Base-by-base conservation (phyloP, 2,113 vertebrate genomes). In the Gambusia holbrooki region DNA sequence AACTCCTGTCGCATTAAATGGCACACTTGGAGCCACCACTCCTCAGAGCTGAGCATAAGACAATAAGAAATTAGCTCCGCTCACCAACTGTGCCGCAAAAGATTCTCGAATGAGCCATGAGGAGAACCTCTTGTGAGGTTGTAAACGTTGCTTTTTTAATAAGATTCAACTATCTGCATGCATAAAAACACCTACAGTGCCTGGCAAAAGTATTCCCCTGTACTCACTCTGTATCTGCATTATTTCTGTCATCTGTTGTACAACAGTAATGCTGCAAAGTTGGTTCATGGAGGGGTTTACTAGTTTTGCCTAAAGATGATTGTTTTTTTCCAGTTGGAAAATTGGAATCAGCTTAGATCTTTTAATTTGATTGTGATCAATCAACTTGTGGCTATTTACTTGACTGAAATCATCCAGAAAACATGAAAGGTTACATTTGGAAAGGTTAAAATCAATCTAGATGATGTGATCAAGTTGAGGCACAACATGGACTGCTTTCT, bases 11-110 rank as follows among this genome's bases (percentile, higher is more conserved):
- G 85, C 63, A 77, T 74, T 70, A 66, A 62, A 58, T 75, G 76
- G 15, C 69, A 58, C 3, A 37, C 83, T 77, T 84, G 90, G 87
- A 83, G 80, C 65, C 78, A 82, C 83, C 89, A 88, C 79, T 91
- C 87, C 81, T 63, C 65, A 62, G 75, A 76, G 2, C 25, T 58
- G 9, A 58, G 75, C 35, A 63, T 75, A 66, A 74, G 74, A 77
- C 76, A 84, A 70, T 77, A 66, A 62, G 81, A 88, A 83, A 89
- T 83, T 54, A 87, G 88, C 65, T 60, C 68, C 54, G 66, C 48
- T 71, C 70, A 73, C 82, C 5, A 33, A 63, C 62, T 62, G 29
- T 29, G 28, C 28, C 8, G 22, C 29, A 62, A 30, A 17, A 32
- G 25, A 76, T 66, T 76, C 76, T 68, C 62, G 37, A 74, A 71